A percentile compares a stretch with the other conserved stretches of the same genome.
phyloP scores from a whole-genome alignment of 2,797 vertebrate genomes.

The Tragopan temminckii region DNA sequence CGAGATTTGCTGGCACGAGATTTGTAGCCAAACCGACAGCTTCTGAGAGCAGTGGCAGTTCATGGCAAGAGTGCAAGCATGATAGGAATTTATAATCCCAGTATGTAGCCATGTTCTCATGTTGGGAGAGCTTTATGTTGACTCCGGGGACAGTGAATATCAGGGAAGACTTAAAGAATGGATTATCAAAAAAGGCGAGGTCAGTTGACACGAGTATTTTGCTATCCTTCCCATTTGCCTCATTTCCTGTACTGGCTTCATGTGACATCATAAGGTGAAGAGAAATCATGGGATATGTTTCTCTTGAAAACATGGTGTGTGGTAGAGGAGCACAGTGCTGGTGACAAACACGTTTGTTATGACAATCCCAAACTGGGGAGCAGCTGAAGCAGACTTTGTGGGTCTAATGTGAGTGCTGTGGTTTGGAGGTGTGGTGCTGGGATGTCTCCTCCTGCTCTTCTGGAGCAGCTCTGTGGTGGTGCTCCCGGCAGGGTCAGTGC shows the following conservation, averaged over 20 bases:
- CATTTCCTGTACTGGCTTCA: neutral
- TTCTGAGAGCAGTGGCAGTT: neutral
- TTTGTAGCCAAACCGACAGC: neutral
- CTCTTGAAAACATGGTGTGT: neutral
- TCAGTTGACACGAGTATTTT: neutral
- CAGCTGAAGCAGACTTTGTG: neutral
- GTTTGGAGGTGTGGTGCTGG: rapidly evolving
- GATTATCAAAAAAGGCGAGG: neutral
- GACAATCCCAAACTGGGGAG: neutral
- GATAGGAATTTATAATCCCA: neutral
- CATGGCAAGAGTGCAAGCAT: neutral
- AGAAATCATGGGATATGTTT: neutral
- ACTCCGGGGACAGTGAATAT: neutral
- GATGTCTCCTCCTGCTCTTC: neutral
- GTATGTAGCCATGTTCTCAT: neutral
- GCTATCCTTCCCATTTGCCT: neutral
- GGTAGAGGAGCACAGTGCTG: rapidly evolving
- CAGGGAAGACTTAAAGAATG: neutral
- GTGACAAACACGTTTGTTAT: neutral
- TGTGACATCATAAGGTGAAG: neutral
- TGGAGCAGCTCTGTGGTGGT: neutral
- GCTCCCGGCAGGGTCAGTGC: neutral
- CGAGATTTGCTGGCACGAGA: rapidly evolving
- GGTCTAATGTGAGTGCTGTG: rapidly evolving
- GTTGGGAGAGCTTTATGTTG: neutral